Conservation (phyloP, 2,113 vertebrate species). For the Sylvietta virens region DNA sequence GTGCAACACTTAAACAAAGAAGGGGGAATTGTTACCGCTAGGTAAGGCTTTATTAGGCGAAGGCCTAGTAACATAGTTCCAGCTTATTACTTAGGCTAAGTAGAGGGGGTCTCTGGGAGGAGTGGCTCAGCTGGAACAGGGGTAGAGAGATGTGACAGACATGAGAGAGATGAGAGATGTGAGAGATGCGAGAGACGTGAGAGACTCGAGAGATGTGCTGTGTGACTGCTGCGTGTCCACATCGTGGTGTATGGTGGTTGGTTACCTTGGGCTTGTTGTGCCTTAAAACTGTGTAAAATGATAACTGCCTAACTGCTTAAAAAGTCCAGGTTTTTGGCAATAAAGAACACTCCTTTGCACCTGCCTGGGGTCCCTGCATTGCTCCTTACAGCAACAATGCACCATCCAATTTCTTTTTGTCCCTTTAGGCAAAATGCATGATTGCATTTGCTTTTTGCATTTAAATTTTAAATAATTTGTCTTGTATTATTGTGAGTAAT, state of each 20-base stretch:
- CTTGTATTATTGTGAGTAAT: background rate
- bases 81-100: background rate
- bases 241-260: fast-evolving
- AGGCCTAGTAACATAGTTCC: background rate
- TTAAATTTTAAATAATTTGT: background rate
- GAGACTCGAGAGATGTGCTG: fast-evolving
- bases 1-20: background rate
- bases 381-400: fast-evolving
- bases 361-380: background rate
- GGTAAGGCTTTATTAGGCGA: background rate
- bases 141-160: background rate
- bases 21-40: background rate
- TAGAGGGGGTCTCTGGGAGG: background rate
- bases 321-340: background rate
- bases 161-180: fast-evolving
- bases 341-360: background rate
- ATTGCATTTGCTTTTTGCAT: background rate
- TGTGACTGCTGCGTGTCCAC: fast-evolving
- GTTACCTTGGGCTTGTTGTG: background rate
- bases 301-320: background rate
- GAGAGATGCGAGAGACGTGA: background rate
- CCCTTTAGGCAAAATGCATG: background rate
- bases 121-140: background rate
- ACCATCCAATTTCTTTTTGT: background rate
- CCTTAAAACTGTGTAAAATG: background rate